Base-by-base conservation (phyloP, 2,113 vertebrate genomes). In the Eulemur macaco region DNA sequence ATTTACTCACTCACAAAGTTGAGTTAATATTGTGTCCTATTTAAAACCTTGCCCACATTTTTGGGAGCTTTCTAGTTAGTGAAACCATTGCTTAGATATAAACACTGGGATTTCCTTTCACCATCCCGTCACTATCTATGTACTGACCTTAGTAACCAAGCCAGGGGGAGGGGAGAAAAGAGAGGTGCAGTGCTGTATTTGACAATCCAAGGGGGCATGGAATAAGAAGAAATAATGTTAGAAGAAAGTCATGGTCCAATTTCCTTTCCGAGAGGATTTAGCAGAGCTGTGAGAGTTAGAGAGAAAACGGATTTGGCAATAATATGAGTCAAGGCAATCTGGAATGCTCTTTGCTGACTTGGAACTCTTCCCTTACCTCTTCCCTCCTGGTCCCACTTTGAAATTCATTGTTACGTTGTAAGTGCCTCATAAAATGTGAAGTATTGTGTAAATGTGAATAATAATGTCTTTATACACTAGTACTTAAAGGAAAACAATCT, bases 331-430 rank as follows among this genome's bases (percentile, higher is more conserved):
- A 54, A 91, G 54, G 66, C 14, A 29, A 87, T 60, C 63, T 73
- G 71, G 68, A 81, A 37, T 9, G 13, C 13, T 34, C 11, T 81
- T 47, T 83, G 42, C 52, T 34, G n/a, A 14, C n/a, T 90, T 37
- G 20, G 29, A 54, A 21, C 10, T 76, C 12, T 66, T 66, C 11
- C 13, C 27, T 83, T 15, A 9, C 56, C 50, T 37, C n/a, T 56
- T 21, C n/a, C 17, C 63, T 81, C 21, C 13, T 37, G 18, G 27
- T 39, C 13, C 25, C 18, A 50, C 52, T 76, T 90, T 69, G 54
- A 94, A 97, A 86, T 77, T 76, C 50, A 71, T 64, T 89, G n/a
- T 31, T 82, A 23, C 42, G 17, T 82, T 84, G 6, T 42, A 93
- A 63, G 56, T 23, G 8, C 45, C n/a, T 60, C 89, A 69, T 54